Evolutionary conservation across 2,113 vertebrate species (phyloP).

Genomic region (Hystrix brachyura): DNA sequence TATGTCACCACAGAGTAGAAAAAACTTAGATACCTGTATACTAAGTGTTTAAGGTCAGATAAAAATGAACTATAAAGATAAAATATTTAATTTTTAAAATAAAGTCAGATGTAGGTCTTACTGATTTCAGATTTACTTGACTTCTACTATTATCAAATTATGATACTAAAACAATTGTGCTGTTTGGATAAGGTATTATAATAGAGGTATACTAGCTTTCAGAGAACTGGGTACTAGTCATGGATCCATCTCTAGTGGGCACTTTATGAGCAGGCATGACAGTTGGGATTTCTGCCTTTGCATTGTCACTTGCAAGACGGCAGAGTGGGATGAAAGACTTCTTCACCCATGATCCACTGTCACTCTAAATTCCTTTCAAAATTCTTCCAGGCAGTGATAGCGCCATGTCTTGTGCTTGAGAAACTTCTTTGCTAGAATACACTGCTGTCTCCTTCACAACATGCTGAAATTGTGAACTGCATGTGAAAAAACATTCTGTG

Average conservation of each 20-base stretch:
- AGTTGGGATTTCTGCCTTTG: background rate
- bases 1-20: background rate
- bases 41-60: constrained; percentile 38
- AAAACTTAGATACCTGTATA: constrained; percentile 54
- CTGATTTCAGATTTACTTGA: background rate
- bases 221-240: background rate
- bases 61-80: constrained; percentile 55
- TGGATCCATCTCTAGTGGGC: background rate
- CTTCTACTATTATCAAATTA: constrained; percentile 12
- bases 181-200: background rate
- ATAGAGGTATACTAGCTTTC: background rate
- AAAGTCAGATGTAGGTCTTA: constrained; percentile 43
- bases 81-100: constrained; percentile 34
- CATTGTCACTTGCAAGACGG: background rate
- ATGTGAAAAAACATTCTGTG: background rate
- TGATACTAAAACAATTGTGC: background rate
- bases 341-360: background rate
- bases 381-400: background rate
- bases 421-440: background rate
- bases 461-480: background rate
- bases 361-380: background rate
- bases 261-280: background rate
- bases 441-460: background rate
- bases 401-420: background rate
- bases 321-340: background rate